Base-by-base conservation (phyloP, 2,113 vertebrate genomes). In the Odocoileus hemionus region DNA sequence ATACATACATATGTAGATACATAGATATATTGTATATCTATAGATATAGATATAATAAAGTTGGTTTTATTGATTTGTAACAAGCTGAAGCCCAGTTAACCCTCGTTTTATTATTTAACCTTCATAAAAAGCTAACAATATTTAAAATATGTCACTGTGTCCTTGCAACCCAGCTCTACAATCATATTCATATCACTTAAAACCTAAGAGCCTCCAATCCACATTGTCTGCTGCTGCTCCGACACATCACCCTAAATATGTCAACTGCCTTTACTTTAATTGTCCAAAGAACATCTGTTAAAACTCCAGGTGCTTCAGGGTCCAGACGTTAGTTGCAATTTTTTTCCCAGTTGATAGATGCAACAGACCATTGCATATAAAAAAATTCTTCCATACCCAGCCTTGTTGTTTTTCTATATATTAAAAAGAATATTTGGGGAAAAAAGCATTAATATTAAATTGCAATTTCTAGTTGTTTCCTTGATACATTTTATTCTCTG, bases 231-330 rank as follows among this genome's bases (percentile, higher is more conserved):
- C 79, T 97, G 91, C 89, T 95, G 47, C 96, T 80, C 61, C 91
- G 94, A 98, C 97, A 97, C 30, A 86, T 95, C 97, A 98, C 97
- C 94, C 95, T 89, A 97, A 98, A 97, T 93, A 97, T 95, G 97
- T 98, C 98, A 98, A 89, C 97, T 97, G 97, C 88, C 95, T 98
- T 94, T 97, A 93, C 97, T 97, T 96, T 97, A 91, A 89, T 83
- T 96, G 95, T 98, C 98, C 98, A 86, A 28, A 91, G 94, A 98
- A 98, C 98, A 98, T 96, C 98, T 98, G 98, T 97, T 98, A 97
- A 50, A 98, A 96, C 97, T 97, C 96, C 98, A 98, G 97, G 97
- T 98, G 95, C 11, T 97, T 92, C 61, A 76, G 94, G 36, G 3
- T 80, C 86, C 95, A 96, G 94, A 97, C 78, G 16, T 95, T 94